Evolutionary conservation across 1,140 invertebrate species (phyloP).

Genomic region (Drosophila equinoxialis): DNA sequence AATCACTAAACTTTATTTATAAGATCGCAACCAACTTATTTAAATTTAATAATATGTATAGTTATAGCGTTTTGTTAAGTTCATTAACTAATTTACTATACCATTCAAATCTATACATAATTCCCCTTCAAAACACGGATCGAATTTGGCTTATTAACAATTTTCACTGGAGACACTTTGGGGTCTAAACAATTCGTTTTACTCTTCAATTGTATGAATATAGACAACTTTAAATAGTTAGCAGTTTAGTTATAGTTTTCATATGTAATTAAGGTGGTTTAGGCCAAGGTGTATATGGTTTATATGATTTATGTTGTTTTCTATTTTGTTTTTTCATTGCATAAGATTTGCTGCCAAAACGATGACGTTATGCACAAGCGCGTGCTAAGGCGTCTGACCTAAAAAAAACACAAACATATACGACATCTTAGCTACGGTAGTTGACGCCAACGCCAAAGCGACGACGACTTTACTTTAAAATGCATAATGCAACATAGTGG

Average conservation of each 20-base stretch:
- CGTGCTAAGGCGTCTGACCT: conserved; percentile 67
- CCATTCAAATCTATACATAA: no score
- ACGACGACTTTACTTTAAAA: conserved; percentile 47
- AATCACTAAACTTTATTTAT: no score
- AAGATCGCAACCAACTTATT: not conserved
- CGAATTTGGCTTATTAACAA: not conserved
- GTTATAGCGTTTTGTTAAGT: no score
- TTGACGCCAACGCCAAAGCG: conserved; percentile 67
- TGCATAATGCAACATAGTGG: conserved; percentile 37
- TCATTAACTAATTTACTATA: no score
- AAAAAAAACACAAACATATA: conserved; percentile 47
- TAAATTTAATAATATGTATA: no score
- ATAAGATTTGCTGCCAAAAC: conserved; percentile 42
- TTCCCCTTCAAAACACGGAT: not conserved
- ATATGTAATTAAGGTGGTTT: conserved; percentile 11
- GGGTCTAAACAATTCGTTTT: not conserved
- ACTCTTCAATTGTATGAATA: not conserved
- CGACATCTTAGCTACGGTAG: conserved; percentile 48
- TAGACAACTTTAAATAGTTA: conserved; percentile 48
- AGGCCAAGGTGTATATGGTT: conserved; percentile 30
- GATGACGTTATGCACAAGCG: conserved; percentile 58
- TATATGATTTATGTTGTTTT: conserved; percentile 44
- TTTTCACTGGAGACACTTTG: conserved; percentile 4
- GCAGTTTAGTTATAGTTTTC: conserved; percentile 20
- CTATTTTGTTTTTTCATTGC: conserved; percentile 44